Percentiles rank a stretch among this genome's conserved stretches.
Conservation (phyloP, 1,140 invertebrate genomes). For the Apolygus lucorum region DNA sequence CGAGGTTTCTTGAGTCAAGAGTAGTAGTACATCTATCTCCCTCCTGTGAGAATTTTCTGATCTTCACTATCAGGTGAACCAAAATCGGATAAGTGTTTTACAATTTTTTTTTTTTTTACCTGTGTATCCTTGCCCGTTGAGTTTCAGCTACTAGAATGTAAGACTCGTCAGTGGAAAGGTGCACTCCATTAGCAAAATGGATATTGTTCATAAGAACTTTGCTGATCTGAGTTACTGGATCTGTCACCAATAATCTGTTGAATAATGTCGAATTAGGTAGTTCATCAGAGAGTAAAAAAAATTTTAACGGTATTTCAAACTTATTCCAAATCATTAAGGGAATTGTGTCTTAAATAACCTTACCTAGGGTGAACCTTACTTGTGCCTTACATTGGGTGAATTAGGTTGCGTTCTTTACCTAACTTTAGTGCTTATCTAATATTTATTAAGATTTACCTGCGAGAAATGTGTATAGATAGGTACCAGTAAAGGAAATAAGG, state of each 20-base stretch:
- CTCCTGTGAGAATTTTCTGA: not conserved
- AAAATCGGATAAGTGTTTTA: not conserved
- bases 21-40: not conserved
- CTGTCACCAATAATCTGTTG: constrained; percentile 54
- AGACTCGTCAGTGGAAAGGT: constrained; percentile 60
- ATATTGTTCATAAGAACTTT: constrained; percentile 59
- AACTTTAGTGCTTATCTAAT: too few relatives aligned
- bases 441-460: too few relatives aligned
- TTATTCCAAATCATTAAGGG: too few relatives aligned
- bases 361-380: too few relatives aligned
- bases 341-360: too few relatives aligned
- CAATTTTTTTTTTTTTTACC: constrained; percentile 37
- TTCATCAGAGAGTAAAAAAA: too few relatives aligned
- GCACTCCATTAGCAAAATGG: constrained; percentile 73
- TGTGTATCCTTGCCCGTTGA: constrained; percentile 40
- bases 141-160: constrained; percentile 65
- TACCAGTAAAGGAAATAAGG: too few relatives aligned
- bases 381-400: too few relatives aligned
- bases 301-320: too few relatives aligned
- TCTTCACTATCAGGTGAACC: not conserved
- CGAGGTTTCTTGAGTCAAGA: not conserved
- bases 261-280: too few relatives aligned
- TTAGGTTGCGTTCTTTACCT: constrained; percentile 46
- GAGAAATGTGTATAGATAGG: too few relatives aligned
- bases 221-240: constrained; percentile 52